A percentile compares a stretch with the other conserved stretches of the same genome.
Conservation (phyloP, 2,113 vertebrate species). For the Turdus rufiventris region DNA sequence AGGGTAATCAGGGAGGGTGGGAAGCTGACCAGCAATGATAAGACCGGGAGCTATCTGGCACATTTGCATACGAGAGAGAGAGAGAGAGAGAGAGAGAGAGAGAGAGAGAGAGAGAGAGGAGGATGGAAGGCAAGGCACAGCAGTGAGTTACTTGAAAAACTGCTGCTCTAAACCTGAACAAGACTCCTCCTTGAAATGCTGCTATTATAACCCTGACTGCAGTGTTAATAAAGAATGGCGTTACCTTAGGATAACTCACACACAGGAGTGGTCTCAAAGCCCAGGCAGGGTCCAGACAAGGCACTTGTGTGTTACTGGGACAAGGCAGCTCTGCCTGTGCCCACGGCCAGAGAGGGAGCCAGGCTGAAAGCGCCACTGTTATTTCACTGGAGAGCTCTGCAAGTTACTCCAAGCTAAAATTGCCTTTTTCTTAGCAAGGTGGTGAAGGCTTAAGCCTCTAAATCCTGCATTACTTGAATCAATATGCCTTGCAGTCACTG, state of each 20-base stretch:
- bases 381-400: background rate
- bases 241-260: background rate
- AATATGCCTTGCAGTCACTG: slow-evolving; percentile 22
- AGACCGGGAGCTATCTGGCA: background rate
- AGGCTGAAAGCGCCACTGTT: background rate
- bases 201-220: background rate
- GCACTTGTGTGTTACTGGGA: background rate
- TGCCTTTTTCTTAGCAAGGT: background rate
- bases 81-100: background rate
- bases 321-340: background rate
- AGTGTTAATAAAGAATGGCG: background rate
- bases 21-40: background rate
- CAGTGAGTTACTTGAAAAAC: background rate
- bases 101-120: background rate
- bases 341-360: background rate
- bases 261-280: background rate
- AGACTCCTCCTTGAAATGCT: background rate
- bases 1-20: background rate
- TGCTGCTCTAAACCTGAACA: background rate
- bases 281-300: background rate
- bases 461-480: slow-evolving; percentile 32
- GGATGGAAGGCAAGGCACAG: background rate
- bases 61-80: background rate
- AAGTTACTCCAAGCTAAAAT: background rate
- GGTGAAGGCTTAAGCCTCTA: background rate